Evolutionary conservation across 2,113 vertebrate genomes (phyloP).

Genomic region (Petroica traversi): DNA sequence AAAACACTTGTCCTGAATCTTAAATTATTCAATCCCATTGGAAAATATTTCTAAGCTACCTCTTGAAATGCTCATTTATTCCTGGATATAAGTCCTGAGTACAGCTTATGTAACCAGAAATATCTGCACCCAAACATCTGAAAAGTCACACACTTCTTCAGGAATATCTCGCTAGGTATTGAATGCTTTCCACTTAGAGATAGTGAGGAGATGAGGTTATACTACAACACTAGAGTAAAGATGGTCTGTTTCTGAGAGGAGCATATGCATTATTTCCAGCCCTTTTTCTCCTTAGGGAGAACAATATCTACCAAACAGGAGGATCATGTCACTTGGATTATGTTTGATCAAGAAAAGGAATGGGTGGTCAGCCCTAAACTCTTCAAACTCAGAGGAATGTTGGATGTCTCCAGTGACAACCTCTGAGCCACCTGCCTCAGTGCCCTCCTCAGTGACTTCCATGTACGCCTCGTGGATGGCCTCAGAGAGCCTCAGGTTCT

Average conservation of each 20-base stretch:
- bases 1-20: neutral
- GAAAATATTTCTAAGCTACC: neutral
- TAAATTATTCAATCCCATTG: rapidly evolving
- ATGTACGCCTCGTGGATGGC: conserved; percentile 55
- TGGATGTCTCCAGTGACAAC: neutral
- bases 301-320: conserved; percentile 66
- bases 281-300: conserved; percentile 36
- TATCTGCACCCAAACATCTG: neutral
- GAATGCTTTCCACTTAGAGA: neutral
- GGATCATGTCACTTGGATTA: conserved; percentile 31
- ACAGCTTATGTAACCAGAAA: neutral
- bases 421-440: neutral
- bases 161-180: neutral
- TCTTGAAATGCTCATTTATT: neutral
- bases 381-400: neutral
- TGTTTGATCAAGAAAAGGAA: conserved; percentile 72
- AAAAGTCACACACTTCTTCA: neutral
- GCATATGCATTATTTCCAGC: neutral
- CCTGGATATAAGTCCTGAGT: neutral
- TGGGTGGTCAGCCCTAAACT: conserved; percentile 66
- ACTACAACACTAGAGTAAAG: neutral
- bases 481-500: conserved; percentile 54
- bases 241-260: neutral
- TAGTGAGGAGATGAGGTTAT: neutral
- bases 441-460: conserved; percentile 73